Evolutionary conservation across 2,797 vertebrate genomes (phyloP), one percentile per base, ranked within the genome.

Genomic region (Alauda arvensis): DNA sequence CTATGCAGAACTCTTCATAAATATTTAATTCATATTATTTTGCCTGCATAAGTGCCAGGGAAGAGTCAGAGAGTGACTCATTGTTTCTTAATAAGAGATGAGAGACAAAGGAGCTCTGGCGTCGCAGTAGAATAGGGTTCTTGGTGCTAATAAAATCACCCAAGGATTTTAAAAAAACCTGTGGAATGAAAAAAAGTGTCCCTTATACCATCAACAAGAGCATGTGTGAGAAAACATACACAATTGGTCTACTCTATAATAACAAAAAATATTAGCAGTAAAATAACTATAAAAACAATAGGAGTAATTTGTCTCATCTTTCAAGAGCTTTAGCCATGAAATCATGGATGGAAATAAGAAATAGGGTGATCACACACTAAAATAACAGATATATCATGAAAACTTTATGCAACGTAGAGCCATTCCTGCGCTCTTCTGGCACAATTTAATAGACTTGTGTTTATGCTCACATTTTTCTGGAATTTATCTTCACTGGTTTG

Each of bases 61-160:
- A 76, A 87, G 68, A 89, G 65, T 74, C 57, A 92, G 86, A 92
- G 92, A 82, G 75, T 91, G 93, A 94, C 61, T 95, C 88, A 89
- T 80, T 67, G 40, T 49, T 92, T 74, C 72, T 88, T 63, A 78
- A 67, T 84, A 80, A 79, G 86, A 56, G 67, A 77, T 21, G 49
- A 88, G 57, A 52, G 86, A 63, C 39, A 43, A 63, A 60, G 75
- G 40, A 62, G 57, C 42, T 66, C 87, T 52, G 56, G 42, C 2
- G 2, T 19, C 10, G 6, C 45, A 19, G n/a, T 18, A 29, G 67
- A 66, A 82, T 43, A 34, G 37, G 25, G 31, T 28, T 87, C 24
- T 46, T 60, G 55, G 34, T 49, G 65, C 43, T 60, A 79, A 78
- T 85, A 49, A 56, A 88, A 82, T 53, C 39, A 52, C 18, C 53